Conservation (phyloP, 2,113 vertebrate species). For the Gobiocypris rarus region DNA sequence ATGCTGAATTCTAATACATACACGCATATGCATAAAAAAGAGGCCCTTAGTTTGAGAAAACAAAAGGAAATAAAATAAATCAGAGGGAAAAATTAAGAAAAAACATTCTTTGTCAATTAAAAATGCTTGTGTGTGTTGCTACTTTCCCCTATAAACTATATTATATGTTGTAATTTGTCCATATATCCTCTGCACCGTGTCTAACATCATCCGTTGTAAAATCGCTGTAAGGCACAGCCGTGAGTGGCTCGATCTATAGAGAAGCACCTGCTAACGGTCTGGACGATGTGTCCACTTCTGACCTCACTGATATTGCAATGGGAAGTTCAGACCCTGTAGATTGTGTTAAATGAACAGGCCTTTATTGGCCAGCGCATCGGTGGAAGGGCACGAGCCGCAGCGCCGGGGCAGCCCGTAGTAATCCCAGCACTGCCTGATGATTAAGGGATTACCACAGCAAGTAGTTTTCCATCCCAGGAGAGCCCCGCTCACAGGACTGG, state of each 20-base stretch:
- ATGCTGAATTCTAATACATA: not conserved
- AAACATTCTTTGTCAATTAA: no score
- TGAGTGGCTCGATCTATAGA: not conserved
- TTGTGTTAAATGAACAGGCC: not conserved
- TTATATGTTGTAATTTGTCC: no score
- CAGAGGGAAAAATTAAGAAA: not conserved
- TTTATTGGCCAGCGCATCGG: not conserved
- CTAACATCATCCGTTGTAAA: not conserved
- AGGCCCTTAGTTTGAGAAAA: not conserved
- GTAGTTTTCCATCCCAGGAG: slow-evolving; percentile 70
- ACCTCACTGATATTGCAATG: not conserved
- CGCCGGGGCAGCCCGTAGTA: slow-evolving; percentile 64
- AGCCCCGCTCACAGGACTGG: slow-evolving; percentile 50
- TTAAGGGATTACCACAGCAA: slow-evolving; percentile 75
- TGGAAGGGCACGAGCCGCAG: slow-evolving; percentile 34
- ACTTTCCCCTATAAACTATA: no score
- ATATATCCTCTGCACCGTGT: not conserved
- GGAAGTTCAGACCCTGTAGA: not conserved
- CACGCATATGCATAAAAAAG: not conserved
- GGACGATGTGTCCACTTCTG: not conserved
- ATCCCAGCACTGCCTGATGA: slow-evolving; percentile 72
- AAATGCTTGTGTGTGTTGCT: no score
- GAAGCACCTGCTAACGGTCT: not conserved
- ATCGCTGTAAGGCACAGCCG: not conserved
- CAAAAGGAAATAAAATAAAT: not conserved